A percentile compares a stretch with the other conserved stretches of the same genome.
Evolutionary conservation across 2,888 invertebrate genomes (phyloP).

Genomic region (Herminia tarsipennalis): DNA sequence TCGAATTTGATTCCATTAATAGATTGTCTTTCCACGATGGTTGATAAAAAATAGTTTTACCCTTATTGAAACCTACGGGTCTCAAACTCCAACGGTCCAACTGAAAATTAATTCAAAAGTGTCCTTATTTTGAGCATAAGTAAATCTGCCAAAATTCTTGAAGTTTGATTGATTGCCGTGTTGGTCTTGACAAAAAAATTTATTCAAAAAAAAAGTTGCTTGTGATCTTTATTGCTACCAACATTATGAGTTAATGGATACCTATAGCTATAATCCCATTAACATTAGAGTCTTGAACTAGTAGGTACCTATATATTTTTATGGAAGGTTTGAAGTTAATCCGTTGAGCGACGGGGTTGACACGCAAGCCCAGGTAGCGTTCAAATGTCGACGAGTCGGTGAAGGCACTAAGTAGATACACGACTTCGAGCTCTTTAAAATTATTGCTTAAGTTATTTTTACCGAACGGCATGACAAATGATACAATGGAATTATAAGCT

Average conservation of each 20-base stretch:
- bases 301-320: slow-evolving; percentile 62
- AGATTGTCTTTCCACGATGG: no score
- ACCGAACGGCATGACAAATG: slow-evolving; percentile 12
- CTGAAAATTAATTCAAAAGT: no score
- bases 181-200: slow-evolving; percentile 34
- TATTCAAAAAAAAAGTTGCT: slow-evolving; percentile 45
- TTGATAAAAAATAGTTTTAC: no score
- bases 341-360: slow-evolving; percentile 62
- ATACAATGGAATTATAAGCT: no score
- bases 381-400: slow-evolving; percentile 41
- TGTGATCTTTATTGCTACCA: slow-evolving; percentile 69
- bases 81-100: no score
- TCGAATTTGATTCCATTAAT: no score
- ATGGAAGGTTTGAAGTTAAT: slow-evolving; percentile 72
- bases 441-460: slow-evolving; percentile 20
- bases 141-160: neutral
- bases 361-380: slow-evolving; percentile 68
- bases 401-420: slow-evolving; percentile 27
- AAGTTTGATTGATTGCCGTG: slow-evolving; percentile 23
- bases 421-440: slow-evolving; percentile 18
- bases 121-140: no score
- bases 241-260: slow-evolving; percentile 66
- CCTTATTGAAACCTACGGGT: no score
- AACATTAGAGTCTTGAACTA: slow-evolving; percentile 66
- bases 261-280: slow-evolving; percentile 69